Base-by-base conservation (phyloP, 2,113 vertebrate genomes). In the Mesocricetus auratus region DNA sequence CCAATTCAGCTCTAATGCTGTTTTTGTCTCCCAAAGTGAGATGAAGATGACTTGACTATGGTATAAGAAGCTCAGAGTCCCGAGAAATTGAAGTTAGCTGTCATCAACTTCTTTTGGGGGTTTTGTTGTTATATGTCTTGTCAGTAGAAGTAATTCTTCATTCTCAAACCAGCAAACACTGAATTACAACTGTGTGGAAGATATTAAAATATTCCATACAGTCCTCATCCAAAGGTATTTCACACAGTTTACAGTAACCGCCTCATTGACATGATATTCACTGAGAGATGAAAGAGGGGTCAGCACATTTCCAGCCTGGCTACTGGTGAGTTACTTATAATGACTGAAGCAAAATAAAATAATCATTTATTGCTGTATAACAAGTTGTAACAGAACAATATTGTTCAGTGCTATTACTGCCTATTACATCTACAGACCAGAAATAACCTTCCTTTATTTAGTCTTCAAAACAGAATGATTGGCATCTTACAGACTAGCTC, bases 191-290 rank as follows among this genome's bases (percentile, higher is more conserved):
- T 90, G 26, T 90, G 50, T 36, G 11, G 2, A 64, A 4, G 42
- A 91, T 10, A 95, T 58, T 36, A 86, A 93, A 93, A 78, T 83
- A 42, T 31, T 93, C 93, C 39, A 74, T 50, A 71, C 42, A 50
- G 45, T 79, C 29, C 88, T 53, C 26, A 81, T 93, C 87, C 56
- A 60, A 85, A 90, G 90, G 47, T 60, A 85, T 50, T n/a, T 77
- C 58, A 92, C 5, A 88, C 22, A 62, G 36, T 90, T 60, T 71
- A 79, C 5, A 74, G 26, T 31, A 47, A 5, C 45, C 66, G 50
- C 36, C 29, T 89, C 79, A 71, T 45, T 93, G 68, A 92, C 69
- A 13, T 64, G 88, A 81, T 13, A 74, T 75, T 93, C 86, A 94
- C 33, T 79, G 85, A 92, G 36, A 75, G 64, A 69, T 53, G 13